phyloP scores from a whole-genome alignment of 2,888 invertebrate genomes.

The Nemotelus nigrinus region DNA sequence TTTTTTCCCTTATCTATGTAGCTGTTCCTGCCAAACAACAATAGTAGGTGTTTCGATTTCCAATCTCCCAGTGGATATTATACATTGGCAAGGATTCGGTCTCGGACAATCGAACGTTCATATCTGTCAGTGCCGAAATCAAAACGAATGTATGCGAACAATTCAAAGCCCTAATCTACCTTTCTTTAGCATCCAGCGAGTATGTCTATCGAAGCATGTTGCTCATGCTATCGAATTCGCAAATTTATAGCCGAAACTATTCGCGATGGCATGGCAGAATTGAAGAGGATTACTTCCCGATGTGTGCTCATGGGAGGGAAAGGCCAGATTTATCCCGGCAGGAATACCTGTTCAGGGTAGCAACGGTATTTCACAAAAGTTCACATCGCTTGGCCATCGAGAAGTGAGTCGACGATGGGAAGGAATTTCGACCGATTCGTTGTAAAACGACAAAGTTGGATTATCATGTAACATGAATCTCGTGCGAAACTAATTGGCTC shows the following conservation, averaged over 20 bases:
- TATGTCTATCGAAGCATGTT: neutral
- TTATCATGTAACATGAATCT: no score
- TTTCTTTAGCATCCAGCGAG: neutral
- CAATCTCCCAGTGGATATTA: neutral
- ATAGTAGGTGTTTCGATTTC: neutral
- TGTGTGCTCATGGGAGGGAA: neutral
- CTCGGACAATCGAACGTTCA: neutral
- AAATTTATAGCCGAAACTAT: slow-evolving; percentile 24
- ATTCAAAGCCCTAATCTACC: neutral
- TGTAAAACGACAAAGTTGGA: no score
- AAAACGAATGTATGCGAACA: neutral
- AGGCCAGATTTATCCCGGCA: neutral
- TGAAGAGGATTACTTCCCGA: neutral
- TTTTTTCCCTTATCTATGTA: neutral
- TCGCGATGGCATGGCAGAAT: slow-evolving; percentile 27
- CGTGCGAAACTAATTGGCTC: no score
- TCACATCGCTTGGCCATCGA: neutral
- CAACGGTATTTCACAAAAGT: neutral
- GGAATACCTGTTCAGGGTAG: slow-evolving; percentile 1
- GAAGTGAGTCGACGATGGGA: no score
- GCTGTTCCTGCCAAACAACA: neutral
- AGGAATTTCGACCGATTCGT: no score
- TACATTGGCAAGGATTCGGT: no score
- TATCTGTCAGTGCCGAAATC: neutral
- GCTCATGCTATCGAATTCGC: slow-evolving; percentile 1